Evolutionary conservation across 2,888 invertebrate genomes (phyloP), one percentile per base, ranked within the genome.

Genomic region (Megamerina dolium): DNA sequence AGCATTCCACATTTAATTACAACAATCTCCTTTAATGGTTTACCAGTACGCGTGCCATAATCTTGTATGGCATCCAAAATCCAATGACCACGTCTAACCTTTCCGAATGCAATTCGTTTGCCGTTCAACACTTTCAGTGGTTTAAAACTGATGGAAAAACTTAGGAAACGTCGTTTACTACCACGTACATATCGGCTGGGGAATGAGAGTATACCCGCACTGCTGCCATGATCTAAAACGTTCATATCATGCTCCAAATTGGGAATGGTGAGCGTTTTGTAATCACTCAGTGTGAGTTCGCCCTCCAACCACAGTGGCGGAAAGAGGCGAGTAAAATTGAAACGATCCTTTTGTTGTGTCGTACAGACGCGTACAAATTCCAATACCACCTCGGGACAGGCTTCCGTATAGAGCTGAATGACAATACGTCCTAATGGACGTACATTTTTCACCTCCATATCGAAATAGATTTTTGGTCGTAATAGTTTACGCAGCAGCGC

Each of bases 81-180:
- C 33, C 54, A 55, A n/a, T 61, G 36, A 2, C 70, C 70, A 40
- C 58, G 58, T 14, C 60, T 52, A 1, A 69, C 57, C 39, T 61
- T 58, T 10, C 69, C 71, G 27, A 70, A 68, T 2, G 66, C 69
- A 19, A 67, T 56, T 2, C 68, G 58, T 36, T 65, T 61, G 9
- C 66, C 70, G 52, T 70, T 68, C 13, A 70, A 35, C 5, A 61
- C 56, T 14, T 60, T 56, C 18, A 70, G 37, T 5, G 68, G 65
- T 41, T 63, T 62, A 32, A 69, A 70, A 42, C 67, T 70, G 16
- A 70, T 55, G 10, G 63, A 61, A 19, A 70, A 70, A 31, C 56
- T 57, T 3, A 68, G 52, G 4, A 52, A 48, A 9, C 49, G 49
- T 2, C 52, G 48, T 37, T 58, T 51, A 14, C 56, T 60, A 33